A percentile compares a stretch with the other conserved stretches of the same genome.
phyloP scores from a whole-genome alignment of 2,113 vertebrate genomes.

The Fukomys damarensis region DNA sequence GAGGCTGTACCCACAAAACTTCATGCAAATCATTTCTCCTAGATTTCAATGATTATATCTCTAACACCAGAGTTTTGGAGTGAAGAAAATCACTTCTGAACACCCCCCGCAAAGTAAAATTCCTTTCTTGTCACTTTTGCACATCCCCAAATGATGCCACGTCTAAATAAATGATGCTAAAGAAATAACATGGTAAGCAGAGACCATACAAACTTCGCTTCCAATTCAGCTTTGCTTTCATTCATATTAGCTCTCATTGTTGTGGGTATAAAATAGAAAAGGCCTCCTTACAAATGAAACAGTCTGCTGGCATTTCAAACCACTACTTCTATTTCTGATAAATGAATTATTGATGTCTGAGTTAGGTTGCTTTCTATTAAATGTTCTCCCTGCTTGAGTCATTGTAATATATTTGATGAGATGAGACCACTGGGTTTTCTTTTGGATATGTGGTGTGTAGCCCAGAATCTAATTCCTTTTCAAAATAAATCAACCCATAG shows the following conservation, averaged over 20 bases:
- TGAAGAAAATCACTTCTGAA: constrained; percentile 29
- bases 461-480: constrained; percentile 62
- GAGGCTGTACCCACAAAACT: not conserved
- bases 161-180: constrained; percentile 33
- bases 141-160: not conserved
- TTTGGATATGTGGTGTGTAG: constrained; percentile 25
- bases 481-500: constrained; percentile 42
- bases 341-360: constrained; percentile 82
- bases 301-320: constrained; percentile 72
- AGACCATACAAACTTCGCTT: constrained; percentile 40
- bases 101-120: too few relatives aligned
- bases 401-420: constrained; percentile 29
- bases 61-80: constrained; percentile 26
- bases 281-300: constrained; percentile 77
- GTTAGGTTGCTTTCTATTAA: constrained; percentile 65
- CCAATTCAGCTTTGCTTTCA: not conserved
- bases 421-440: constrained; percentile 42
- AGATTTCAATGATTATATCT: constrained; percentile 21
- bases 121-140: constrained; percentile 56
- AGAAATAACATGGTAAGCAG: constrained; percentile 15
- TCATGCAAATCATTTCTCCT: not conserved
- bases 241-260: constrained; percentile 61
- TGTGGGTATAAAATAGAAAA: constrained; percentile 79
- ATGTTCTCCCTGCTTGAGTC: constrained; percentile 57
- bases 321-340: constrained; percentile 71